Conservation (phyloP, 2,113 vertebrate species). For the Emydocephalus ijimae region DNA sequence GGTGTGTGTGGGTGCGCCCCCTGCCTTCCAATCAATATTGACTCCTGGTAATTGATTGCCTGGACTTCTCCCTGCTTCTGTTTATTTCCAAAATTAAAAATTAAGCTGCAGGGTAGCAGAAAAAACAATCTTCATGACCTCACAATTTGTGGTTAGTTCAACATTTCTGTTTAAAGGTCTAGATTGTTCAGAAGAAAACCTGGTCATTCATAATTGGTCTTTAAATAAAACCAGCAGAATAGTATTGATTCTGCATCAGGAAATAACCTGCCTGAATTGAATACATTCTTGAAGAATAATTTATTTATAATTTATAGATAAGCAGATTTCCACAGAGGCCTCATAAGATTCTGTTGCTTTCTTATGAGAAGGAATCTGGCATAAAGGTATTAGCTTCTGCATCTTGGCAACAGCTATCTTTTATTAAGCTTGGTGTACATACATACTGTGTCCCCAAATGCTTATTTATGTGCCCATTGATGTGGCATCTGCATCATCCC, state of each 20-base stretch:
- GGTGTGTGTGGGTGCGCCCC: too few species aligned
- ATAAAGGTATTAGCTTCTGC: not conserved
- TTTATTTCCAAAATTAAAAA: not conserved
- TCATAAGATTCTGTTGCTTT: not conserved
- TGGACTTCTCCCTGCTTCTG: not conserved
- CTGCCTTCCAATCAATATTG: not conserved
- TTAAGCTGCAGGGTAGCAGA: not conserved
- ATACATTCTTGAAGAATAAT: not conserved
- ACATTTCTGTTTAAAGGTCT: too few species aligned
- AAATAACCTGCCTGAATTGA: not conserved
- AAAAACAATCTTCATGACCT: not conserved
- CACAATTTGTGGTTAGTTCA: not conserved
- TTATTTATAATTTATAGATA: not conserved
- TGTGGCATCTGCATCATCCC: not conserved
- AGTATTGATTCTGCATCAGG: not conserved
- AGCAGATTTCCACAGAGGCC: not conserved
- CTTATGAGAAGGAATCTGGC: conserved; percentile 2
- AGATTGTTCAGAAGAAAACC: too few species aligned
- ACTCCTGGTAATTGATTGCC: not conserved
- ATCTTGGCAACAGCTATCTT: not conserved
- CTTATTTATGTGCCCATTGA: not conserved
- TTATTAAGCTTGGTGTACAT: not conserved
- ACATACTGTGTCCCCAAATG: not conserved
- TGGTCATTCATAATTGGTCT: not conserved
- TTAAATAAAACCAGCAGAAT: not conserved